Base-by-base conservation (phyloP, 2,888 invertebrate genomes). In the Apodemia zela region DNA sequence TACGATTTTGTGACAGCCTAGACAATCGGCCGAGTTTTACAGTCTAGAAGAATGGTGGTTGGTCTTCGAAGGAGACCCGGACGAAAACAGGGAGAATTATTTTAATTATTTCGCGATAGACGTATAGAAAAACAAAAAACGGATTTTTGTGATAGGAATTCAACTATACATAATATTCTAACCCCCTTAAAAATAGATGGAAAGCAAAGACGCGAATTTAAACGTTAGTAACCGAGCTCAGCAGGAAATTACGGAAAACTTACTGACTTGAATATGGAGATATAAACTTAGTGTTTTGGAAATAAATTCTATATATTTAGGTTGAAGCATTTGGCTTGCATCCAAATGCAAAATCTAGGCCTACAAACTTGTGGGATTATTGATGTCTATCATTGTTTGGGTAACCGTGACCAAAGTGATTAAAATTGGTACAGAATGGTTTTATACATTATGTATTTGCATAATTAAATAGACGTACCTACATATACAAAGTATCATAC, bases 281-380 rank as follows among this genome's bases (percentile, higher is more conserved):
- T 33, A 45, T 45, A 42, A 59, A 47, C 49, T 59, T 47, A 59
- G 59, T 63, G 35, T 63, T 63, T 63, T n/a, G 59, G 49, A 63
- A 45, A 63, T 47, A 63, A 35, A 21, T 59, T 47, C 59, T 49
- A 63, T 59, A 59, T 69, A 68, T 69, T 69, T 69, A 62, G 63
- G 63, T 58, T 64, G 63, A 63, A 68, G 68, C 63, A 42, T 60
- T 63, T 71, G 69, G 72, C 70, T 60, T 61, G 60, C 35, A 64
- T 67, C 69, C 69, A 70, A 70, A 47, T 59, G 58, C 63, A 58
- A 60, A 67, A 61, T 66, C 57, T 63, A 66, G 60, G 59, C 57
- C 63, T 59, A 66, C 59, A 47, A 62, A 62, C 45, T 62, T 58
- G 47, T 62, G 47, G 57, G 10, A 25, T 51, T 51, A 62, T 62